Evolutionary conservation across 2,113 vertebrate species (phyloP).

Genomic region (Furnarius figulus): DNA sequence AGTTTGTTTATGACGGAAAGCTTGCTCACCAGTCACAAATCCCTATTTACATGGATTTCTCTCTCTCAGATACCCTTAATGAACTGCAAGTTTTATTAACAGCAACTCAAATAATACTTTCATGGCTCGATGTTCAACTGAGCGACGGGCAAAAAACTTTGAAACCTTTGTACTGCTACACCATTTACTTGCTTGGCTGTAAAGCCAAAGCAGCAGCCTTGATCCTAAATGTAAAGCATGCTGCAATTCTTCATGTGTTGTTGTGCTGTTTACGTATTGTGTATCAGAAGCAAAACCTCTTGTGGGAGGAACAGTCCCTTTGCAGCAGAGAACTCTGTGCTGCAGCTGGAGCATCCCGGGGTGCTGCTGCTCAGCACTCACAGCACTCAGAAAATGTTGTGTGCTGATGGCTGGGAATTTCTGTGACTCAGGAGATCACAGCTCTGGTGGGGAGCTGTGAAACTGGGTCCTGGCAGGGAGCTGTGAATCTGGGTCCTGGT

Average conservation of each 20-base stretch:
- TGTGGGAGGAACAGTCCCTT: not conserved
- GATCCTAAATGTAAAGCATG: not conserved
- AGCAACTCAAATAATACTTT: not conserved
- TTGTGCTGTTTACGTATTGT: not conserved
- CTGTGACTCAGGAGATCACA: not conserved
- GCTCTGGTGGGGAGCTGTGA: not conserved
- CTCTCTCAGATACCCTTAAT: not conserved
- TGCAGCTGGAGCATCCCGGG: not conserved
- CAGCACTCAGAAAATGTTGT: not conserved
- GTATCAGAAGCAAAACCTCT: not conserved
- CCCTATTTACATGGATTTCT: not conserved
- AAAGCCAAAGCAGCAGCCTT: not conserved
- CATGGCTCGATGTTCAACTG: not conserved
- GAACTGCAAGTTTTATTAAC: conserved; percentile 33
- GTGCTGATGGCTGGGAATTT: not conserved
- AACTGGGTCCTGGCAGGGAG: not conserved
- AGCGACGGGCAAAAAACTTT: not conserved
- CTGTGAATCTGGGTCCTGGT: not conserved
- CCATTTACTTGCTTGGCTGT: not conserved
- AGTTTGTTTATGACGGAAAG: not conserved
- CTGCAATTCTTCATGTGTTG: not conserved
- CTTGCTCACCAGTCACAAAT: not conserved
- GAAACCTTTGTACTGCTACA: not conserved
- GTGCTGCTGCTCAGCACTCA: not conserved
- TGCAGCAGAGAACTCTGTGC: not conserved